Conservation (phyloP, 2,888 invertebrate genomes). For the Amiota minor region DNA sequence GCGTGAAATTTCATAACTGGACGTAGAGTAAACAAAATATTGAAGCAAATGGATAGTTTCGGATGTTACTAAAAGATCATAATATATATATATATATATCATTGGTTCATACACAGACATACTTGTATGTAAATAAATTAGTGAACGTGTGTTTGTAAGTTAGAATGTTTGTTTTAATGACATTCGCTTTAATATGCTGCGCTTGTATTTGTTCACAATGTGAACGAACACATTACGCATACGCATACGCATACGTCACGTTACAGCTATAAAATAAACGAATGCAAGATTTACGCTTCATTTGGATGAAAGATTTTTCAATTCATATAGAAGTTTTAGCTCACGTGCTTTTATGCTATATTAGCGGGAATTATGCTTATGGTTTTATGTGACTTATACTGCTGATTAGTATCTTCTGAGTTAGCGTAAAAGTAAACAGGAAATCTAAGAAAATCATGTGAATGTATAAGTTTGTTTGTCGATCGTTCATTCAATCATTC, state of each 20-base stretch:
- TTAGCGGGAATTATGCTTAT: too few species aligned
- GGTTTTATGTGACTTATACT: too few species aligned
- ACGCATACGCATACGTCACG: conserved; percentile 4
- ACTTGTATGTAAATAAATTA: neutral
- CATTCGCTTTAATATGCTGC: neutral
- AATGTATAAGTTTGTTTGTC: conserved; percentile 12
- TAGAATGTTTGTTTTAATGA: neutral
- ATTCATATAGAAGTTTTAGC: too few species aligned
- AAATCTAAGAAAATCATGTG: conserved; percentile 43
- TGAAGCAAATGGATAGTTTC: neutral
- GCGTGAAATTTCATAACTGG: conserved; percentile 50
- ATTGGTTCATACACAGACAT: neutral
- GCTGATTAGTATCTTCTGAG: neutral
- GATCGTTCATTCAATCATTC: conserved; percentile 6
- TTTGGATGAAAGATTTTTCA: too few species aligned
- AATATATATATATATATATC: neutral
- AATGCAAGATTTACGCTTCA: too few species aligned
- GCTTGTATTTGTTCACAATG: neutral
- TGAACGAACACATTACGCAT: conserved; percentile 8
- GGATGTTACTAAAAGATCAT: neutral
- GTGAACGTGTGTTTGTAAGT: neutral
- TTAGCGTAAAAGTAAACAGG: conserved; percentile 52
- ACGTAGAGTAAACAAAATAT: neutral
- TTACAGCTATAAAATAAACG: too few species aligned
- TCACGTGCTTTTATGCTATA: too few species aligned